These are phyloP conservation scores for Clitarchus hookeri DNA, from an alignment of 2,888 invertebrate species.

Conservation along the genomic window DNA sequence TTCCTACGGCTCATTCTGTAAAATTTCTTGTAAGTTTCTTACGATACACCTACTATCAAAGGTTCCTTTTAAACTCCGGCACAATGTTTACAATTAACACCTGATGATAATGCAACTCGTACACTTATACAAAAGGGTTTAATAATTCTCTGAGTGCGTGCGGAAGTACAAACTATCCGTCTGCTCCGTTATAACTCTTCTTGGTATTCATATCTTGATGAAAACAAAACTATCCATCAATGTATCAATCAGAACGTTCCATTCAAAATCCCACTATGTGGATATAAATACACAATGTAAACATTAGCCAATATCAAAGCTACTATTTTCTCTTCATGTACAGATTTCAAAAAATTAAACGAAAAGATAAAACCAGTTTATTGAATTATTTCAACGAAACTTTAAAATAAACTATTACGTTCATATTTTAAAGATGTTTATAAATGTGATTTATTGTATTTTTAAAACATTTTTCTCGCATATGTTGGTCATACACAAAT, in stretches of 20 bases:
- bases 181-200: neutral
- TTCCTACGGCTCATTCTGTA: slow-evolving; percentile 53
- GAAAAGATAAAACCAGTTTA: no score
- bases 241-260: neutral
- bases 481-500: no score
- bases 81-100: slow-evolving; percentile 22
- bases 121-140: slow-evolving; percentile 3
- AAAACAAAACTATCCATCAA: neutral
- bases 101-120: neutral
- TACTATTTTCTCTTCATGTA: neutral
- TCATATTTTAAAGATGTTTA: no score
- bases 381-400: no score
- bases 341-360: neutral
- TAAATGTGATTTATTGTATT: no score
- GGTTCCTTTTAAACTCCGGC: slow-evolving; percentile 17
- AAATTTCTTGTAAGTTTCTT: slow-evolving; percentile 22
- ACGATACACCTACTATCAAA: neutral
- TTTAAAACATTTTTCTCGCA: no score
- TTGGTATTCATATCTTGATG: neutral
- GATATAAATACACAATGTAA: neutral
- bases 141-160: neutral
- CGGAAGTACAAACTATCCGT: neutral
- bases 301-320: neutral
- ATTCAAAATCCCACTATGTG: neutral
- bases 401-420: no score